A percentile compares a stretch with the other conserved stretches of the same genome.
These are phyloP conservation scores for Orthosia cruda DNA, from an alignment of 2,888 invertebrate genomes.

Conservation along the genomic window DNA sequence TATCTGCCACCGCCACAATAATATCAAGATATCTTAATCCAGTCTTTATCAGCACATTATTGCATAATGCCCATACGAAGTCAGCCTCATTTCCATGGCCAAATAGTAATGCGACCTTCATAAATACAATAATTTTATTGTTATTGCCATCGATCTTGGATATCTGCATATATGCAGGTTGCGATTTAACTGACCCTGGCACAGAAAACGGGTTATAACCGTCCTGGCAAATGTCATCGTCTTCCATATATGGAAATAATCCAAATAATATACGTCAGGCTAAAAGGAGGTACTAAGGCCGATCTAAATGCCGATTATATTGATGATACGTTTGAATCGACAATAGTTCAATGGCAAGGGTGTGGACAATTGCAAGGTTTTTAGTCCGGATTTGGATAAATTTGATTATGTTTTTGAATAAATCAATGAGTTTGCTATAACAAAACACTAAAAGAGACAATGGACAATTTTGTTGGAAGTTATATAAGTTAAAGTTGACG, in stretches of 20 bases:
- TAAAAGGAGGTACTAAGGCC: constrained; percentile 30
- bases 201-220: constrained; percentile 40
- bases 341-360: constrained; percentile 64
- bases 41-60: constrained; percentile 42
- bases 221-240: constrained; percentile 32
- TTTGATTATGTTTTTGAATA: constrained; percentile 15
- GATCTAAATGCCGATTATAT: constrained; percentile 35
- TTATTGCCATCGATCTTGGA: constrained; percentile 61
- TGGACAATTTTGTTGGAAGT: neutral
- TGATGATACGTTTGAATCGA: constrained; percentile 42
- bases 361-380: constrained; percentile 54
- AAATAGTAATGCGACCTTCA: constrained; percentile 47
- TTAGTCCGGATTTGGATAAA: constrained; percentile 12
- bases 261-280: constrained; percentile 23
- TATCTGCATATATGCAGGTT: constrained; percentile 56
- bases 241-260: constrained; percentile 21
- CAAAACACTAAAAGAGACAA: constrained; percentile 21
- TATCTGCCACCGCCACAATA: constrained; percentile 18
- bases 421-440: constrained; percentile 13
- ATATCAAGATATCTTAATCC: constrained; percentile 35
- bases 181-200: constrained; percentile 58
- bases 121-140: constrained; percentile 62
- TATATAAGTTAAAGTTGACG: neutral
- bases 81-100: constrained; percentile 39
- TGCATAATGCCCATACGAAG: constrained; percentile 45